A percentile compares a stretch with the other conserved stretches of the same genome.
Conservation (phyloP, 2,113 vertebrate genomes). For the Calypte anna region DNA sequence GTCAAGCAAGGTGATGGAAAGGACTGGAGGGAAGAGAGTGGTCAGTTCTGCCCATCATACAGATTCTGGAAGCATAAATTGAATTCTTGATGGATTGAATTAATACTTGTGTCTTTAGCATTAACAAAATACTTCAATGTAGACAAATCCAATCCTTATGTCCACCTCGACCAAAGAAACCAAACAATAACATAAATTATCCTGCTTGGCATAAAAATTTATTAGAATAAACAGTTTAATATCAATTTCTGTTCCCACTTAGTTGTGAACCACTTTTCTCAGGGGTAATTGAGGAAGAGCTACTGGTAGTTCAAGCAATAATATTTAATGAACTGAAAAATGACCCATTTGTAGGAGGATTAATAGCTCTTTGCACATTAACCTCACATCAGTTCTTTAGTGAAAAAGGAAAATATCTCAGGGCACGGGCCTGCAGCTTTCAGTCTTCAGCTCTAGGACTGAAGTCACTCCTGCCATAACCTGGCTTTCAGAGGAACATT, state of each 20-base stretch:
- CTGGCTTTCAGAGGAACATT: background rate
- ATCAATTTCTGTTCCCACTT: background rate
- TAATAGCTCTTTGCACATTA: background rate
- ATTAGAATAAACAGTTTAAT: background rate
- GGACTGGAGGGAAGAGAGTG: background rate
- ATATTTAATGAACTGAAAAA: conserved; percentile 41
- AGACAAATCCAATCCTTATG: background rate
- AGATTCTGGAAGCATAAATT: background rate
- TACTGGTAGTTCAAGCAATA: background rate
- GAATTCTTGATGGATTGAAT: background rate
- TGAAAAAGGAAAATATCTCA: background rate
- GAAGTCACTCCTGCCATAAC: background rate
- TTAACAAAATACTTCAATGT: background rate
- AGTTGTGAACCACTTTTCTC: background rate
- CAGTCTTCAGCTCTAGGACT: background rate
- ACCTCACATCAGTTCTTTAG: background rate
- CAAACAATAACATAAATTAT: background rate
- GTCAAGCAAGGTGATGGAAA: background rate
- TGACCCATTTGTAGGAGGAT: background rate
- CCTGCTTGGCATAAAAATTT: background rate
- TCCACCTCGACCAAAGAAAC: background rate
- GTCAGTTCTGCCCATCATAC: background rate
- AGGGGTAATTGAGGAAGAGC: background rate
- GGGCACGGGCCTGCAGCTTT: background rate
- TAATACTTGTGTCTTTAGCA: background rate